Evolutionary conservation across 2,797 vertebrate species (phyloP), one percentile per base, ranked within the genome.

Genomic region (Darevskia nairensis): DNA sequence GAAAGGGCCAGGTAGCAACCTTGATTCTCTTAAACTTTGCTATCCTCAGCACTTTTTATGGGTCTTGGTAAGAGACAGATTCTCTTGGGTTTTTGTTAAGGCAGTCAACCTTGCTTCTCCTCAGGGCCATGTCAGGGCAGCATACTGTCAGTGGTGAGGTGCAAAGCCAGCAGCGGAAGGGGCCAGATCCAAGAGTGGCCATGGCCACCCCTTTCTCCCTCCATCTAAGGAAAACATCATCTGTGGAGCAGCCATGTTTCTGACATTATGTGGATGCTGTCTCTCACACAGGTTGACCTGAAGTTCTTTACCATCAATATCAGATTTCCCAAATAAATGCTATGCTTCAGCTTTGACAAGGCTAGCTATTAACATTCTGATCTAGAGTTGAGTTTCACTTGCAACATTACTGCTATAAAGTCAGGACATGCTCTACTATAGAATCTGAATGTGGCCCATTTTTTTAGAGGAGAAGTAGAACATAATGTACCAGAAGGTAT

Each of bases 1-100:
- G 99, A 99, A 93, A 97, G 99, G 91, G 99, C 99, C 74, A 98
- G 99, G 99, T 99, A 96, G 92, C 85, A 74, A 1, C 0, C 13
- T 69, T 44, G 0, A 0, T 44, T 35, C 0, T 0, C 2, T 78
- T 19, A 3, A 0, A n/a, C 86, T 44, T 13, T 44, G 8, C 66
- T 11, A 0, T 21, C 23, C 17, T 64, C 5, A 61, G 10, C 23
- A 76, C 66, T 29, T 71, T 11, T n/a, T 82, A 0, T 11, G 17
- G 0, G 25, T n/a, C 86, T 17, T 25, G 39, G 1, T 1, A 1
- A 41, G 7, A 84, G 46, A 27, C 59, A 55, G 64, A 21, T 19
- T 41, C 6, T n/a, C 81, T 41, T 29, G 66, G 9, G 5, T 41
- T 68, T 19, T 2, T 13, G 2, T 72, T 86, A 17, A 32, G 23